phyloP scores from a whole-genome alignment of 1,140 invertebrate genomes.

The Pogonomyrmex barbatus region DNA sequence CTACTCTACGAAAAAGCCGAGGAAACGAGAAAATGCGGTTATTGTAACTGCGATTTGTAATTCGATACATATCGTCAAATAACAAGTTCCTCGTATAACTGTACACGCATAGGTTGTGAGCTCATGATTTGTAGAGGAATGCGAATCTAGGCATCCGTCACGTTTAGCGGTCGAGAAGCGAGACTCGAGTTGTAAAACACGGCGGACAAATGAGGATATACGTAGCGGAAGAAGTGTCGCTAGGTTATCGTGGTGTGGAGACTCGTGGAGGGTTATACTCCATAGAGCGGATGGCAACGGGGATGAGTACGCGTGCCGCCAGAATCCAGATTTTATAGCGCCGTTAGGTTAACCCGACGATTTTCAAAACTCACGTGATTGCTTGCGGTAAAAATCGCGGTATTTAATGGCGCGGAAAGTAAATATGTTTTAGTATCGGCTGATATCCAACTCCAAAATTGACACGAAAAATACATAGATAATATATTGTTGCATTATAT shows the following conservation, averaged over 20 bases:
- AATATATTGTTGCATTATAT: neutral
- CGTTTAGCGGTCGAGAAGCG: conserved; percentile 78
- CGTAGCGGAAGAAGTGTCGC: conserved; percentile 76
- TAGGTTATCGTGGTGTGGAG: conserved; percentile 69
- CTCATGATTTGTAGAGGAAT: conserved; percentile 75
- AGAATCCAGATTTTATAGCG: conserved; percentile 73
- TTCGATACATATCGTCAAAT: conserved; percentile 65
- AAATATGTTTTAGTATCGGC: conserved; percentile 66
- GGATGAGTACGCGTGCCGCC: conserved; percentile 42
- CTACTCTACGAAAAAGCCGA: conserved; percentile 17
- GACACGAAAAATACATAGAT: neutral
- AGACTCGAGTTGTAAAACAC: conserved; percentile 81
- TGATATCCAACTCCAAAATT: conserved; percentile 40
- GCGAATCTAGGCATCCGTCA: conserved; percentile 74
- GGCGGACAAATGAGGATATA: conserved; percentile 79
- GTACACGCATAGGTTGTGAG: neutral
- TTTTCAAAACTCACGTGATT: conserved; percentile 75
- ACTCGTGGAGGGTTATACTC: conserved; percentile 52
- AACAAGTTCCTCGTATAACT: conserved; percentile 52
- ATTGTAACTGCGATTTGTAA: conserved; percentile 60
- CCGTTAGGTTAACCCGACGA: conserved; percentile 76
- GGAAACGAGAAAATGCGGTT: conserved; percentile 52
- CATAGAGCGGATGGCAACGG: conserved; percentile 32
- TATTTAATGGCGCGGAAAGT: conserved; percentile 73
- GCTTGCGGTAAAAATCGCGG: conserved; percentile 70